Base-by-base conservation (phyloP, 2,797 vertebrate genomes). In the Gymnocypris eckloni region DNA sequence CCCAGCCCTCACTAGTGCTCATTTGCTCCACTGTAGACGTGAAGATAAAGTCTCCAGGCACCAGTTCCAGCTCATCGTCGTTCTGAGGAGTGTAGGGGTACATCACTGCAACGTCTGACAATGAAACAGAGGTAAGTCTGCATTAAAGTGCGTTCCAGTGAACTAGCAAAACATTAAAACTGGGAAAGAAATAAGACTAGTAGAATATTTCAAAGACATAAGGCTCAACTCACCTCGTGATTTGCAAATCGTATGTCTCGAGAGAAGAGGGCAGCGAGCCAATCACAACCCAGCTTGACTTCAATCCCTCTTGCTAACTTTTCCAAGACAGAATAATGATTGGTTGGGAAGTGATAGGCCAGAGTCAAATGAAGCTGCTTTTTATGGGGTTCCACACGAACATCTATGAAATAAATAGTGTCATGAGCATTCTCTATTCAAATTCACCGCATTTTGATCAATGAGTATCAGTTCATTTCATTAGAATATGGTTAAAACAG, bases 301-400 rank as follows among this genome's bases (percentile, higher is more conserved):
- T 99, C 98, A 2, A 99, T 96, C 41, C 88, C 95, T 93, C 97
- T 97, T 0, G 98, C 97, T 48, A 99, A 90, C 91, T 99, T 99
- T 93, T 99, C 98, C 89, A 99, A 91, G 0, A 95, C 90, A 56
- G 96, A 94, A 83, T 98, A 93, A 92, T 99, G 97, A 91, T 94
- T 96, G 87, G 94, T 90, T 91, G 98, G 98, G 94, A 99, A 99
- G 93, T 99, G 97, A 93, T 99, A 99, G 0, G 98, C 98, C 93
- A 99, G 92, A 0, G 98, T 99, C 77, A 99, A 96, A 0, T 99
- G 98, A 48, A 99, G 96, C 90, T 99, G 98, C 93, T 99, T 99
- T 95, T 97, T 99, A 86, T 99, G 98, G 43, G 97, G 97, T 88
- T 99, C 98, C 83, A 99, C 96, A 0, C 95, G 97, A 7, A 96